Evolutionary conservation across 2,113 vertebrate species (phyloP), one percentile per base, ranked within the genome.

Genomic region (Cephalopholis sonnerati): DNA sequence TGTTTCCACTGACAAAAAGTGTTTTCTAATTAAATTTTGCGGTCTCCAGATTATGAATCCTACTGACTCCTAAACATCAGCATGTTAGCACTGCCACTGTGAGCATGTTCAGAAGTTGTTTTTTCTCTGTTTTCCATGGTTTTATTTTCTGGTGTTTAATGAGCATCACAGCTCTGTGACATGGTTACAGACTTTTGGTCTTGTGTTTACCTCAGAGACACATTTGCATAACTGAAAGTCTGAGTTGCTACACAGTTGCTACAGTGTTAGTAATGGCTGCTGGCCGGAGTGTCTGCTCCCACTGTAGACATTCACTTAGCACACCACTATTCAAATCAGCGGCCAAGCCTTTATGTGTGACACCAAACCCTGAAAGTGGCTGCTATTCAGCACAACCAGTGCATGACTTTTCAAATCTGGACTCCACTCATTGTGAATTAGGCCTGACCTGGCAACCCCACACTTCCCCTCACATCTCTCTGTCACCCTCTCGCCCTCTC

Each of bases 331-430:
- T 77, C 66, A 86, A 87, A 84, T 88, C 74, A 66, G 39, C 69
- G 82, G 57, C 79, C 32, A 18, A 11, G 65, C 77, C 77, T 84
- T 90, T 90, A 77, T 87, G 78, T 72, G 76, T 36, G 77, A 79
- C 62, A 79, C 65, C 71, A 77, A 85, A 89, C 82, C 86, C 58
- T 77, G 80, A 76, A 71, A 81, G 80, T 77, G 76, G 83, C 87
- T 61, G 50, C 84, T 85, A 88, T 93, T 95, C 89, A 94, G 74
- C 75, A 81, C 89, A 93, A 92, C 76, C 89, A 89, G 91, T 85
- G 91, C 91, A 83, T 92, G 92, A 92, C 90, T 79, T 82, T 79
- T 84, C 61, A 81, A 87, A 83, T 83, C 51, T 66, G 71, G 62
- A 51, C 80, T 48, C 55, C 32, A 32, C 27, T 57, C 57, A 79